Conservation (phyloP, 64 coral and sea anemone genomes). For the Platygyra sinensis region DNA sequence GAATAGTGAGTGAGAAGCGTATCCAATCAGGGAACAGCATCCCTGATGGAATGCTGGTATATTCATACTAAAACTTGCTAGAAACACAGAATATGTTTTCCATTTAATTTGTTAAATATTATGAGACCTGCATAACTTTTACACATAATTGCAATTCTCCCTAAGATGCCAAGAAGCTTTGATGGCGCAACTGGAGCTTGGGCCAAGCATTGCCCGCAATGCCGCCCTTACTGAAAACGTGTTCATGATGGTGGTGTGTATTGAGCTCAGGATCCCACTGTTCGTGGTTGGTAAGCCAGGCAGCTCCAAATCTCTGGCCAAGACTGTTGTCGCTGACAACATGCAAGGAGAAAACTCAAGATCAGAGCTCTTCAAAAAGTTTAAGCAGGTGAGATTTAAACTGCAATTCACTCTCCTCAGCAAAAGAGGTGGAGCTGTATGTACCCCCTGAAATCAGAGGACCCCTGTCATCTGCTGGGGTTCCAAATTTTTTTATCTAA, state of each 20-base stretch:
- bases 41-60: too few relatives aligned
- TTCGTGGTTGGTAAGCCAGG: slow-evolving; percentile 85
- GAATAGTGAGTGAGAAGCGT: too few relatives aligned
- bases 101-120: too few relatives aligned
- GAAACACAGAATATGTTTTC: too few relatives aligned
- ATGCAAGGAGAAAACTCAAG: slow-evolving; percentile 75
- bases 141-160: background rate
- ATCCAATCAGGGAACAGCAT: too few relatives aligned
- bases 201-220: slow-evolving; percentile 85
- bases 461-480: too few relatives aligned
- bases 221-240: slow-evolving; percentile 84
- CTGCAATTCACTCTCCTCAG: background rate
- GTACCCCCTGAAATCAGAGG: too few relatives aligned
- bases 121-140: too few relatives aligned
- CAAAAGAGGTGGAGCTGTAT: too few relatives aligned
- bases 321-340: slow-evolving; percentile 82
- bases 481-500: too few relatives aligned
- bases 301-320: slow-evolving; percentile 84
- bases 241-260: slow-evolving; percentile 85
- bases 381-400: slow-evolving; percentile 66
- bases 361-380: slow-evolving; percentile 69
- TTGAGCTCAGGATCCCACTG: slow-evolving; percentile 74
- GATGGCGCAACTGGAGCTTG: slow-evolving; percentile 71
- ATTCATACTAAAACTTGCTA: too few relatives aligned
- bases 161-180: slow-evolving; percentile 72